A percentile compares a stretch with the other conserved stretches of the same genome.
phyloP scores from a whole-genome alignment of 2,888 invertebrate species.

The Coelopa pilipes region DNA sequence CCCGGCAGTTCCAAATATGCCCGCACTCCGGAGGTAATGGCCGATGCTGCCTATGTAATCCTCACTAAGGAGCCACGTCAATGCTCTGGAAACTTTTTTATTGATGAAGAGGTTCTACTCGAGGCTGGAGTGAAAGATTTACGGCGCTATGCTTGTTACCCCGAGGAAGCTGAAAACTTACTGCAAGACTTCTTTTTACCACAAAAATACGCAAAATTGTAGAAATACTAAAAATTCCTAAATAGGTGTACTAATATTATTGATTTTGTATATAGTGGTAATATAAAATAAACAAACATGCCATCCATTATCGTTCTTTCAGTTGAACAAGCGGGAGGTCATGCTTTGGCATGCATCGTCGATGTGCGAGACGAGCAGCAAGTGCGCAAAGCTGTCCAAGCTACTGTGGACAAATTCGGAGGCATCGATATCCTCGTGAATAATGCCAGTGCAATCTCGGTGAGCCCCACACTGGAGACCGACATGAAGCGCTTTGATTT shows the following conservation, averaged over 20 bases:
- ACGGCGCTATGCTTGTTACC: conserved; percentile 83
- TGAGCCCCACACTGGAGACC: conserved; percentile 83
- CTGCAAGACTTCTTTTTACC: conserved; percentile 84
- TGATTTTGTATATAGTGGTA: neutral
- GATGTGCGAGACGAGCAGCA: conserved; percentile 83
- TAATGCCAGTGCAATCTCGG: conserved; percentile 94
- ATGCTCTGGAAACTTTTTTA: conserved; percentile 88
- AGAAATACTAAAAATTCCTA: neutral
- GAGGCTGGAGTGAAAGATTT: conserved; percentile 85
- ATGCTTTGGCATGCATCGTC: conserved; percentile 81
- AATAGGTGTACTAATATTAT: neutral
- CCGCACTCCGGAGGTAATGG: conserved; percentile 64
- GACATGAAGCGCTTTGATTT: conserved; percentile 97
- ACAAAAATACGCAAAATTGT: neutral
- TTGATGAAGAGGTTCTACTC: conserved; percentile 88
- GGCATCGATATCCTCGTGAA: conserved; percentile 95
- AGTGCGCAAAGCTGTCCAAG: conserved; percentile 73
- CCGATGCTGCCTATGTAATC: conserved; percentile 62
- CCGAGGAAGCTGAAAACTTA: conserved; percentile 75
- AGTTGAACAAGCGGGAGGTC: conserved; percentile 85
- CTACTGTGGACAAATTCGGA: conserved; percentile 82
- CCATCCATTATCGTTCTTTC: conserved; percentile 37
- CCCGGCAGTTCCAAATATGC: conserved; percentile 66
- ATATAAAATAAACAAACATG: neutral
- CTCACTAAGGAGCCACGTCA: conserved; percentile 75